Conservation (phyloP, 2,888 invertebrate species). For the Calameuta idolon region DNA sequence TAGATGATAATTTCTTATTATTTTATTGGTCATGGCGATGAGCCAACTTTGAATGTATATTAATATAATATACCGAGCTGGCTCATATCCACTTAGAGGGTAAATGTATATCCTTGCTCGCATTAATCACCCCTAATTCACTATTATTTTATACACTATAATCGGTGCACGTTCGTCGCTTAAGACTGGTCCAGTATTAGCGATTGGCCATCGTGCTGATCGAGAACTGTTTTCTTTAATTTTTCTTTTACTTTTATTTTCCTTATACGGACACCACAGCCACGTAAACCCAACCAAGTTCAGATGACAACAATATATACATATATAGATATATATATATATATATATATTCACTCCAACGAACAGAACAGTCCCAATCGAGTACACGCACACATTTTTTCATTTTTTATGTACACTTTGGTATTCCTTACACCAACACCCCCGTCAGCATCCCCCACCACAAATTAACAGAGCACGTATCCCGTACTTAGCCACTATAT, state of each 20-base stretch:
- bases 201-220: conserved; percentile 40
- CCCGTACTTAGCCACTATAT: background rate
- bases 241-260: conserved; percentile 15
- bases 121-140: conserved; percentile 60
- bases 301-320: conserved; percentile 29
- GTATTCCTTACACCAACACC: background rate
- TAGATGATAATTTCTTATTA: conserved; percentile 62
- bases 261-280: conserved; percentile 39
- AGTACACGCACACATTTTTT: background rate
- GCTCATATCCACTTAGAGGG: conserved; percentile 58
- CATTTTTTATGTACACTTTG: conserved; percentile 23
- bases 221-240: conserved; percentile 35
- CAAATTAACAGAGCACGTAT: background rate
- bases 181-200: conserved; percentile 42
- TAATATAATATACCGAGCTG: conserved; percentile 66
- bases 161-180: conserved; percentile 58
- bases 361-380: conserved; percentile 1
- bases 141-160: conserved; percentile 61
- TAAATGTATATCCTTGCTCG: conserved; percentile 60
- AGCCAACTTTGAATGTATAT: conserved; percentile 63
- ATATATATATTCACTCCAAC: conserved; percentile 14
- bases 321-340: conserved; percentile 15
- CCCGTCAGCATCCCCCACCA: background rate
- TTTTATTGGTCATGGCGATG: conserved; percentile 63
- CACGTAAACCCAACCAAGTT: conserved; percentile 47